Evolutionary conservation across 2,113 vertebrate species (phyloP).

Genomic region (Lamprologus callipterus): DNA sequence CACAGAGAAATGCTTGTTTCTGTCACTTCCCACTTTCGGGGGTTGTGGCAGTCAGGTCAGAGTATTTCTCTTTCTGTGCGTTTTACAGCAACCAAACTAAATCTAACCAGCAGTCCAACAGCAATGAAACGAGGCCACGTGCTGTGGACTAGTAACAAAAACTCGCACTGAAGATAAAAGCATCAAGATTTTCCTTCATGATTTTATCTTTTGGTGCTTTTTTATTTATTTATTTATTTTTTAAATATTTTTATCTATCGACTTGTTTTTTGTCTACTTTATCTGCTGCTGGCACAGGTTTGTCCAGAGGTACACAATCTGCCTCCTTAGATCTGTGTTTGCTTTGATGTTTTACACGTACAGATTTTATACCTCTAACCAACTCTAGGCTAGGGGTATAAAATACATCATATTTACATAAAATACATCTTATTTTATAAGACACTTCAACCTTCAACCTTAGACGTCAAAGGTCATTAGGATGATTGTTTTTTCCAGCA

Average conservation of each 20-base stretch:
- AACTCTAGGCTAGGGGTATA: background rate
- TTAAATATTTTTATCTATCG: background rate
- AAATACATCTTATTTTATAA: background rate
- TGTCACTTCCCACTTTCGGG: slow-evolving; percentile 47
- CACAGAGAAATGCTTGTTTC: slow-evolving; percentile 52
- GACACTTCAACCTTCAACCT: background rate
- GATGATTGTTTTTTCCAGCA: background rate
- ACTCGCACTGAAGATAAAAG: background rate
- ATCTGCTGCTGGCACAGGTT: background rate
- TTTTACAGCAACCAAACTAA: background rate
- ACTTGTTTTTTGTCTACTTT: background rate
- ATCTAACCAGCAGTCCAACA: background rate
- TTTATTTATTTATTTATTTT: background rate
- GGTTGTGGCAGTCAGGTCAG: slow-evolving; percentile 43
- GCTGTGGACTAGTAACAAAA: background rate
- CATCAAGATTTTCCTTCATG: background rate
- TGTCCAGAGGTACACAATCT: background rate
- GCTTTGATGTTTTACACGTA: background rate
- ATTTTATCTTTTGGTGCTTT: background rate
- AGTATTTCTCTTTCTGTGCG: slow-evolving; percentile 13
- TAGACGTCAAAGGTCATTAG: background rate
- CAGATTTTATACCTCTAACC: background rate
- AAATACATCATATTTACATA: background rate
- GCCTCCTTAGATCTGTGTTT: background rate
- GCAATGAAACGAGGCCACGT: background rate